These are phyloP conservation scores for Notarius quadriscutis DNA, from an alignment of 2,113 vertebrate genomes.

Conservation along the genomic window DNA sequence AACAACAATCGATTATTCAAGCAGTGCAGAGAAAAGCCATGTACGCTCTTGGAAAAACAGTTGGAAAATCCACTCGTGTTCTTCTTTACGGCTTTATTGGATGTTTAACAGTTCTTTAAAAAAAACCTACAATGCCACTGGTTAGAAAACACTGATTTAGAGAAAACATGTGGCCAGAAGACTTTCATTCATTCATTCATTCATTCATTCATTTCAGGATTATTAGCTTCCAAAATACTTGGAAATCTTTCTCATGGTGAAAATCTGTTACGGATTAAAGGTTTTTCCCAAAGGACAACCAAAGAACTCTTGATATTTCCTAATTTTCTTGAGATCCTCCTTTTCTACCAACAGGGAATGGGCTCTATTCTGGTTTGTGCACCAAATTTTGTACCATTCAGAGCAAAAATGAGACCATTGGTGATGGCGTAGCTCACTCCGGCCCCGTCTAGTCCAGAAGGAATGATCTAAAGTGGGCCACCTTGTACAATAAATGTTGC, in stretches of 20 bases:
- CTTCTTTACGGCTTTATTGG: neutral
- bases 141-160: neutral
- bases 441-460: no score
- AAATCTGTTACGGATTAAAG: neutral
- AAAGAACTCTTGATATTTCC: neutral
- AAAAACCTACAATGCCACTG: no score
- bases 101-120: neutral
- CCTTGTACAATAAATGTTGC: no score
- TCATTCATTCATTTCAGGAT: neutral
- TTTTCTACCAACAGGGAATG: no score
- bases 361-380: no score
- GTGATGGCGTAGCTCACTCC: no score
- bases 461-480: no score
- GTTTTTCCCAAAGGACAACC: neutral
- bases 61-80: neutral
- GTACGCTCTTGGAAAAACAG: neutral
- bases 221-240: neutral
- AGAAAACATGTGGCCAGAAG: neutral
- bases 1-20: neutral
- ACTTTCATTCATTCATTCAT: no score
- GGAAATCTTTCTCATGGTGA: neutral
- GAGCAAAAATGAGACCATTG: no score
- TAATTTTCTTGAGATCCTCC: neutral
- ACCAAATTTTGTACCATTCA: no score
- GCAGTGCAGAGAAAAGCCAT: neutral